These are phyloP conservation scores for Acanthopleura granulata DNA, from an alignment of 2,888 invertebrate species.

Conservation along the genomic window DNA sequence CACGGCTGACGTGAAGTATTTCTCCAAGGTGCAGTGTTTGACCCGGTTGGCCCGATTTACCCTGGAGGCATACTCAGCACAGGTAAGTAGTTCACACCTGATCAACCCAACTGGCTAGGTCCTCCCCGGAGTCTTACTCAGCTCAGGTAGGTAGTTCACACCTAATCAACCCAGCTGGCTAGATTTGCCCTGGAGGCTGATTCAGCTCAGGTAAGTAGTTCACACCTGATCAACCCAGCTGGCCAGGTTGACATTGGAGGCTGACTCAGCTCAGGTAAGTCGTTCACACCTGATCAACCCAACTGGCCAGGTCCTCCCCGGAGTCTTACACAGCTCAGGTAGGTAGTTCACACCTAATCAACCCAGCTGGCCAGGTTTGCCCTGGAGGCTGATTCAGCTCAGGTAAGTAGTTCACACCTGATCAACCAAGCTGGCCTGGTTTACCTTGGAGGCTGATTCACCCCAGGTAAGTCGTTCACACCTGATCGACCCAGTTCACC, in stretches of 20 bases:
- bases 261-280: slow-evolving; percentile 79
- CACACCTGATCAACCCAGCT: not conserved
- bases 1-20: slow-evolving; percentile 69
- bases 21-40: slow-evolving; percentile 77
- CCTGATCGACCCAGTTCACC: too few relatives aligned
- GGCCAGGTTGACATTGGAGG: slow-evolving; percentile 67
- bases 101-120: not conserved
- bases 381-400: too few relatives aligned
- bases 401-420: too few relatives aligned
- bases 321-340: too few relatives aligned
- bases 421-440: too few relatives aligned
- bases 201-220: slow-evolving; percentile 76
- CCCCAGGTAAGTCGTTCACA: too few relatives aligned
- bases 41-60: slow-evolving; percentile 80
- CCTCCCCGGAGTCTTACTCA: slow-evolving; percentile 76
- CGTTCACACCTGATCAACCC: not conserved
- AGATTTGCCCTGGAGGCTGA: slow-evolving; percentile 73
- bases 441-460: too few relatives aligned
- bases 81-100: slow-evolving; percentile 71
- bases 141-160: slow-evolving; percentile 73
- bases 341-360: too few relatives aligned
- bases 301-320: not conserved
- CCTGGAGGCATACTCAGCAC: slow-evolving; percentile 79
- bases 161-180: not conserved
- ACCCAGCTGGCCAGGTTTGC: too few relatives aligned